Evolutionary conservation across 1,140 invertebrate species (phyloP).

Genomic region (Coptotermes formosanus): DNA sequence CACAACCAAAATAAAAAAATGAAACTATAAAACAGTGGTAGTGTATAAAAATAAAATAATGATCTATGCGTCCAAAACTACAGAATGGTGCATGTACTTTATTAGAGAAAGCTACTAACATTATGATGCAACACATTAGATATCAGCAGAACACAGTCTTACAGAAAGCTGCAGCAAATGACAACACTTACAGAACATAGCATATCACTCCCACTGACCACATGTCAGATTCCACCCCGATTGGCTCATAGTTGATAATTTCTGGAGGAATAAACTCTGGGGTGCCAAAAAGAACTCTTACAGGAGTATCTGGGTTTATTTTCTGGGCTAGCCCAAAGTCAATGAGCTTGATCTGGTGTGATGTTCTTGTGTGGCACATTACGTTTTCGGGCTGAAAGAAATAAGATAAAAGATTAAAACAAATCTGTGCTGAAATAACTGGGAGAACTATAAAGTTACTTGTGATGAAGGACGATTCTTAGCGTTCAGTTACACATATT

Average conservation of each 20-base stretch:
- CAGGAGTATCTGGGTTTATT: conserved; percentile 65
- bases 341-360: conserved; percentile 84
- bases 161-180: too few relatives aligned
- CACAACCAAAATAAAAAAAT: too few relatives aligned
- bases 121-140: too few relatives aligned
- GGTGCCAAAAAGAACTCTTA: conserved; percentile 84
- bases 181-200: conserved; percentile 81
- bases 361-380: conserved; percentile 78
- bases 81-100: too few relatives aligned
- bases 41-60: too few relatives aligned
- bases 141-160: too few relatives aligned
- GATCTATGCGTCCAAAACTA: too few relatives aligned
- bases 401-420: conserved; percentile 21
- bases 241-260: conserved; percentile 87
- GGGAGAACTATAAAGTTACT: too few relatives aligned
- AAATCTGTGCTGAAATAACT: too few relatives aligned
- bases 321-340: conserved; percentile 88
- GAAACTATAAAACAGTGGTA: too few relatives aligned
- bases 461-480: too few relatives aligned
- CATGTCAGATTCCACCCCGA: conserved; percentile 85
- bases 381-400: conserved; percentile 81
- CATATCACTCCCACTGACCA: conserved; percentile 93
- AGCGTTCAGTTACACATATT: background rate
- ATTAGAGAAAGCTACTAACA: too few relatives aligned
- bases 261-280: conserved; percentile 94